Evolutionary conservation across 2,797 vertebrate genomes (phyloP).

Genomic region (Myotis pilosus): DNA sequence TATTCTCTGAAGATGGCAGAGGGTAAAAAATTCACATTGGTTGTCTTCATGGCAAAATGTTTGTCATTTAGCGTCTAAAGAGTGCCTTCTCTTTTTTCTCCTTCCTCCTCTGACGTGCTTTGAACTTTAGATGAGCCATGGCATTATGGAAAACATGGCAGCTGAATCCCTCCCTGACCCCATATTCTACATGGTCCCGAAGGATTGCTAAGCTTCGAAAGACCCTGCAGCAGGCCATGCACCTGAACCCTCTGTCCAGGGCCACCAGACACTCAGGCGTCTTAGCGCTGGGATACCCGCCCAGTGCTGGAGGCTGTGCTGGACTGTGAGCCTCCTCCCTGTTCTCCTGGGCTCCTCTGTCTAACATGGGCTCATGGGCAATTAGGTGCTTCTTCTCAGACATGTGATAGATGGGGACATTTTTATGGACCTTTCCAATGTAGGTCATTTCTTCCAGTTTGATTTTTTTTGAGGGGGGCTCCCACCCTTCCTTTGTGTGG

Average conservation of each 20-base stretch:
- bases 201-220: background rate
- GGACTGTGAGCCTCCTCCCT: too few relatives aligned
- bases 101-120: fast-evolving
- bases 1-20: background rate
- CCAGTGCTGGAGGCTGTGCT: too few relatives aligned
- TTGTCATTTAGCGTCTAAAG: background rate
- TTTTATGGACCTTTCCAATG: background rate
- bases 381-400: too few relatives aligned
- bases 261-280: too few relatives aligned
- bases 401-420: fast-evolving
- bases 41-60: background rate
- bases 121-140: background rate
- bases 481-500: background rate
- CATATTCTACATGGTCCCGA: background rate
- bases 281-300: too few relatives aligned
- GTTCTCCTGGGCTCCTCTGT: too few relatives aligned
- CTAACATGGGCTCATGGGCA: too few relatives aligned
- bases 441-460: background rate
- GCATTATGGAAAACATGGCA: background rate
- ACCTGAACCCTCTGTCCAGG: too few relatives aligned
- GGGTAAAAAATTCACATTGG: background rate
- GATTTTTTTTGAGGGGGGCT: background rate
- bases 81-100: background rate
- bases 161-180: background rate
- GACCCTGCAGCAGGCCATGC: too few relatives aligned